Evolutionary conservation across 2,113 vertebrate genomes (phyloP).

Genomic region (Clarias gariepinus): DNA sequence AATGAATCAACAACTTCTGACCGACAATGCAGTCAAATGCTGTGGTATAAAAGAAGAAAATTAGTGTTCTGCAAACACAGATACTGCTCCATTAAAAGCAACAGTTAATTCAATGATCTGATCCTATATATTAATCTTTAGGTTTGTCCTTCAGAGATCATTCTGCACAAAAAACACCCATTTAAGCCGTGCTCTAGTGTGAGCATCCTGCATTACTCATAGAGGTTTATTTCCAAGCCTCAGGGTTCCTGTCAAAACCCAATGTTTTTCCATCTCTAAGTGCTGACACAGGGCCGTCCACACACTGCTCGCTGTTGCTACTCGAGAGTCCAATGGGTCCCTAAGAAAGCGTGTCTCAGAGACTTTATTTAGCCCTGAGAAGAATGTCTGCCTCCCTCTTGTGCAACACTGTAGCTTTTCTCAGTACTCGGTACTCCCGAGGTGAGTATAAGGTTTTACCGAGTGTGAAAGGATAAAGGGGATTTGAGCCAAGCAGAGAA

Average conservation of each 20-base stretch:
- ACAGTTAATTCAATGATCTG: neutral
- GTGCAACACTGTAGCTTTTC: conserved; percentile 65
- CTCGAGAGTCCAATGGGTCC: conserved; percentile 67
- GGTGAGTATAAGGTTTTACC: conserved; percentile 71
- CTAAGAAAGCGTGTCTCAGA: conserved; percentile 64
- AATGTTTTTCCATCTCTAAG: conserved; percentile 34
- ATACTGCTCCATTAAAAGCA: neutral
- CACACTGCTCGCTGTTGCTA: conserved; percentile 58
- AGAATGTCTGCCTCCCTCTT: conserved; percentile 74
- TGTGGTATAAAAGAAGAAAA: neutral
- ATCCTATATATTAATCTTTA: neutral
- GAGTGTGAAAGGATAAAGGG: conserved; percentile 53
- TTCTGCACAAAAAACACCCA: neutral
- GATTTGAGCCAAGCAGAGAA: conserved; percentile 36
- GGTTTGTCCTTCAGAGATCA: neutral
- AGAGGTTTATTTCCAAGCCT: conserved; percentile 20
- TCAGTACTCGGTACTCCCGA: conserved; percentile 68
- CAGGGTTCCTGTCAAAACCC: neutral
- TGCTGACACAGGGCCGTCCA: conserved; percentile 24
- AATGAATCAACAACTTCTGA: neutral
- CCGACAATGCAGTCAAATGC: neutral
- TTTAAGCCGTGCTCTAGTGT: neutral
- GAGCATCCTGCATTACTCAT: conserved; percentile 9
- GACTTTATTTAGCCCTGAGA: conserved; percentile 64
- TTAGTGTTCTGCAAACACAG: neutral